These are phyloP conservation scores for Aleiodes leptofemur DNA, from an alignment of 2,888 invertebrate genomes.

Conservation along the genomic window DNA sequence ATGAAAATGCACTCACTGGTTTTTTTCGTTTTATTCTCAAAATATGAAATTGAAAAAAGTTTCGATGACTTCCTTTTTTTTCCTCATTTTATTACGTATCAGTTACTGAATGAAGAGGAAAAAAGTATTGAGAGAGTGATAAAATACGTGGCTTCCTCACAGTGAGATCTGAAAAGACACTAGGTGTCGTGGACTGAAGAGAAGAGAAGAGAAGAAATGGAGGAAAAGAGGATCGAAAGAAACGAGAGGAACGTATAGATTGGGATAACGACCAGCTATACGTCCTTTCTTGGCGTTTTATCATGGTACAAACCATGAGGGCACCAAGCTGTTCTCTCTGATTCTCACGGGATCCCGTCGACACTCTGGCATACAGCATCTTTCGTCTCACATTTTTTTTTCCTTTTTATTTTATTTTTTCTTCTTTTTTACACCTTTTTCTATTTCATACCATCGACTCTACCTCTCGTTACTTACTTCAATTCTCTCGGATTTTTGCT, in stretches of 20 bases:
- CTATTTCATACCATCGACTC: constrained; percentile 27
- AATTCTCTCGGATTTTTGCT: constrained; percentile 25
- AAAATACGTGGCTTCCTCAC: constrained; percentile 33
- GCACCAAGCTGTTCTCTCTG: constrained; percentile 44
- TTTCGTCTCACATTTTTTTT: background rate
- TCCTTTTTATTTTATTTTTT: background rate
- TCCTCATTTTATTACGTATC: constrained; percentile 36
- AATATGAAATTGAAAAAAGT: no score
- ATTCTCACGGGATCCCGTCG: constrained; percentile 33
- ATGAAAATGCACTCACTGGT: no score
- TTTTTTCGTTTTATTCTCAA: no score
- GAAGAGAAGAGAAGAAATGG: constrained; percentile 37
- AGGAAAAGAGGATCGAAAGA: constrained; percentile 24
- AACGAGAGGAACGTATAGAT: constrained; percentile 50
- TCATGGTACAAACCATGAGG: constrained; percentile 38
- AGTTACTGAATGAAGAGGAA: constrained; percentile 33
- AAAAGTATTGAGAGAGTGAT: constrained; percentile 28
- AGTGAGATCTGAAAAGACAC: constrained; percentile 30
- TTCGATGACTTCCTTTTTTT: no score
- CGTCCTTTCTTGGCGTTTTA: constrained; percentile 46
- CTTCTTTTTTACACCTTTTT: background rate
- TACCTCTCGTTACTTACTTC: constrained; percentile 26
- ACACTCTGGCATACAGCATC: constrained; percentile 27
- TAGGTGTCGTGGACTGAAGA: constrained; percentile 36
- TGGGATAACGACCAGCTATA: constrained; percentile 56